A percentile compares a stretch with the other conserved stretches of the same genome.
These are phyloP conservation scores for Zygothrica quintamaculata DNA, from an alignment of 2,888 invertebrate genomes.

Conservation along the genomic window DNA sequence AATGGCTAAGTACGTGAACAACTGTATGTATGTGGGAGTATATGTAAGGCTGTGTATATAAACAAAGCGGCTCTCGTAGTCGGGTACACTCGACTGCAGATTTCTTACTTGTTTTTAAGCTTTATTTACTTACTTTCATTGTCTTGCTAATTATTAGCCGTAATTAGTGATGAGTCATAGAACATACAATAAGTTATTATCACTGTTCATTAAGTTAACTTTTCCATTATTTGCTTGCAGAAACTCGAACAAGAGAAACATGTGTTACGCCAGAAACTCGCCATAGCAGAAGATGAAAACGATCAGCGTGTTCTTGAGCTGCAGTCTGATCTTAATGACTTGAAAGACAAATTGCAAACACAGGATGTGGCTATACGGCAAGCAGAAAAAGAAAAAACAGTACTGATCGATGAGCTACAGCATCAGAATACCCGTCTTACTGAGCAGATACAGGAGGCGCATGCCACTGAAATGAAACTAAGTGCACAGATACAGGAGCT, in stretches of 20 bases:
- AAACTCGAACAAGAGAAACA: slow-evolving; percentile 97
- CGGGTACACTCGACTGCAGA: background rate
- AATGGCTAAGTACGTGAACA: too few relatives aligned
- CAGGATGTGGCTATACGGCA: slow-evolving; percentile 85
- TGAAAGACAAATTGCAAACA: slow-evolving; percentile 90
- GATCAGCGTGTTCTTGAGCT: slow-evolving; percentile 94
- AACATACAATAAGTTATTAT: slow-evolving; percentile 53
- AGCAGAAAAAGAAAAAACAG: slow-evolving; percentile 91
- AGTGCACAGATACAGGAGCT: slow-evolving; percentile 92
- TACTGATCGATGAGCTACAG: slow-evolving; percentile 92
- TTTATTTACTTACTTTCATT: slow-evolving; percentile 64
- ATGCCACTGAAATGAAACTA: slow-evolving; percentile 91
- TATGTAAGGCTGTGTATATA: too few relatives aligned
- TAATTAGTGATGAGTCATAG: slow-evolving; percentile 61
- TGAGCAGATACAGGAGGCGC: slow-evolving; percentile 93
- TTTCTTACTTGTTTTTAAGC: slow-evolving; percentile 44
- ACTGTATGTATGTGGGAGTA: too few relatives aligned
- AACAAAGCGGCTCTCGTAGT: too few relatives aligned
- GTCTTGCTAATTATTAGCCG: slow-evolving; percentile 39
- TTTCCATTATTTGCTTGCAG: slow-evolving; percentile 85
- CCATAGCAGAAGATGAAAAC: slow-evolving; percentile 94
- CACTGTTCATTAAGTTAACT: slow-evolving; percentile 47
- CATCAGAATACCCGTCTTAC: slow-evolving; percentile 95
- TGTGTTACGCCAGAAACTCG: slow-evolving; percentile 92
- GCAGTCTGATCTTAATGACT: slow-evolving; percentile 93